Conservation (phyloP, 2,113 vertebrate genomes). For the Plectropomus leopardus region DNA sequence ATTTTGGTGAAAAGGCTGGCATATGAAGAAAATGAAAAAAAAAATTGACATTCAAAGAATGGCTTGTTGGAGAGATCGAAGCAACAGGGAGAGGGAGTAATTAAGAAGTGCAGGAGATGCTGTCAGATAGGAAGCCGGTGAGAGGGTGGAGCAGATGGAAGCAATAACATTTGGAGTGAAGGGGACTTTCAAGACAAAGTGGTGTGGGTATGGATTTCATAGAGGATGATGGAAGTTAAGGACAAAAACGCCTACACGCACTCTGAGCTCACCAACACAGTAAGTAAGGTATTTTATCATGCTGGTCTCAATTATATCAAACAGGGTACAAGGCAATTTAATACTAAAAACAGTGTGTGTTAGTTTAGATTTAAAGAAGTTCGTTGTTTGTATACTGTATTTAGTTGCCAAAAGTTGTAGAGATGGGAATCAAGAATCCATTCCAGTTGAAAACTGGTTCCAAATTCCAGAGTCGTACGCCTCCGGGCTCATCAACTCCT, state of each 20-base stretch:
- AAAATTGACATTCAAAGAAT: constrained; percentile 67
- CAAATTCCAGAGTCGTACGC: too few relatives aligned
- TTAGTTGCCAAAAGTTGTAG: neutral
- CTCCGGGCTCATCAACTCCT: too few relatives aligned
- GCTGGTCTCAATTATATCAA: neutral
- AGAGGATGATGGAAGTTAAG: neutral
- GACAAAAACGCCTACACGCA: constrained; percentile 2
- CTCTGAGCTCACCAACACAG: constrained; percentile 3
- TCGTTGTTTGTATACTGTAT: neutral
- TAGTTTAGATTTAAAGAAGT: neutral
- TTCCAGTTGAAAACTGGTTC: too few relatives aligned
- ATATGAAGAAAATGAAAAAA: constrained; percentile 54
- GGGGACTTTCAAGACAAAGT: neutral
- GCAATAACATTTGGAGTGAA: constrained; percentile 19
- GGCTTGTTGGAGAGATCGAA: constrained; percentile 37
- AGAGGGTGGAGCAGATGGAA: constrained; percentile 29
- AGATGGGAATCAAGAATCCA: too few relatives aligned
- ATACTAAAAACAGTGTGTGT: neutral
- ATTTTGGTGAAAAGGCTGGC: constrained; percentile 67
- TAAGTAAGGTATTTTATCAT: neutral
- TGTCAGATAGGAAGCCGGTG: constrained; percentile 34
- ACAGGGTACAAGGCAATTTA: neutral
- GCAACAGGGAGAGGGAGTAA: constrained; percentile 50
- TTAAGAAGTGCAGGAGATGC: constrained; percentile 59
- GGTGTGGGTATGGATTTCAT: constrained; percentile 17